Conservation (phyloP, 2,797 vertebrate genomes). For the Podargus strigoides region DNA sequence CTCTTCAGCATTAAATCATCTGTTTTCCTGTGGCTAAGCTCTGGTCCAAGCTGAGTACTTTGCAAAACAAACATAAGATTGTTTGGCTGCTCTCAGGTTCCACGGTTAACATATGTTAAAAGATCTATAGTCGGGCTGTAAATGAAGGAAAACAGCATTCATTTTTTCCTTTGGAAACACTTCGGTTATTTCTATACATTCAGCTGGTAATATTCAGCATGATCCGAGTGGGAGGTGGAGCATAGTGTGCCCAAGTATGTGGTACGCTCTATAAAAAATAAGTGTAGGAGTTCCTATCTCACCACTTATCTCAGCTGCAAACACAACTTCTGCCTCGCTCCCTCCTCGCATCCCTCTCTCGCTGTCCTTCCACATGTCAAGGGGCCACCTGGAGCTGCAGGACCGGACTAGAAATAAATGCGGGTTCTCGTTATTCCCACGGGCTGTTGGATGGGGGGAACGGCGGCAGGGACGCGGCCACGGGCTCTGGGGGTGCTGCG, state of each 20-base stretch:
- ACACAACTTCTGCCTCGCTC: background rate
- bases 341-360: background rate
- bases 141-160: background rate
- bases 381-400: background rate
- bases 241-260: background rate
- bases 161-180: background rate
- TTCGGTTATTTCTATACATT: conserved; percentile 1
- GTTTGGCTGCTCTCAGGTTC: background rate
- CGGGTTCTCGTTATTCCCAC: background rate
- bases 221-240: background rate
- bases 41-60: background rate
- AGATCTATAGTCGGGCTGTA: background rate
- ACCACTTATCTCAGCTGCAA: background rate
- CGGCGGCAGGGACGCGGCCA: background rate
- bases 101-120: background rate
- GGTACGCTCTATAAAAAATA: background rate
- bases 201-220: background rate
- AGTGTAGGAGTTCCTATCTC: background rate
- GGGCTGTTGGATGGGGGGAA: background rate
- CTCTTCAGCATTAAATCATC: background rate
- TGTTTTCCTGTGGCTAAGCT: background rate
- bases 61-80: background rate
- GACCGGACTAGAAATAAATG: background rate
- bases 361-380: background rate
- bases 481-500: background rate